phyloP scores from a whole-genome alignment of 2,113 vertebrate genomes.

The Mobula hypostoma region DNA sequence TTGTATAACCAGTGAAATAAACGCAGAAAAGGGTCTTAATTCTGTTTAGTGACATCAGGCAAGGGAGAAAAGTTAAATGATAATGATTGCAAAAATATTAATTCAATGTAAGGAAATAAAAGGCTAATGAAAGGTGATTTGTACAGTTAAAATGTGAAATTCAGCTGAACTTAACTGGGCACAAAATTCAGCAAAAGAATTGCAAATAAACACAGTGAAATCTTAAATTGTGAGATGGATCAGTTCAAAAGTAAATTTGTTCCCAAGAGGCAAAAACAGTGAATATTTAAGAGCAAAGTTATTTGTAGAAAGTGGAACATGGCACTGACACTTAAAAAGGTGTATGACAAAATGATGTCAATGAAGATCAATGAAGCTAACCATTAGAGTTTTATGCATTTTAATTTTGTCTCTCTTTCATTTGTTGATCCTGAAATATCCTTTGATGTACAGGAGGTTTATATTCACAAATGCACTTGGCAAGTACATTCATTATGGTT shows the following conservation, averaged over 20 bases:
- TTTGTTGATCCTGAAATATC: constrained; percentile 20
- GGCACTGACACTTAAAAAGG: not conserved
- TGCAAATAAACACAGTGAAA: not conserved
- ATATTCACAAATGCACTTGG: constrained; percentile 11
- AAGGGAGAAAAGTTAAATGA: not conserved
- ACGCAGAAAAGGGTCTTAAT: not conserved
- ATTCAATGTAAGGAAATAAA: not conserved
- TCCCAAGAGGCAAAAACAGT: not conserved
- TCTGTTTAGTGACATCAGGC: not conserved
- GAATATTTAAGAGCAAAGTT: not conserved
- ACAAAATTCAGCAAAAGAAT: not conserved
- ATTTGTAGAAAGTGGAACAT: not conserved
- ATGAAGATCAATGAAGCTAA: not conserved
- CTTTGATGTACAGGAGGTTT: not conserved
- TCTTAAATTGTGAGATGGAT: not conserved
- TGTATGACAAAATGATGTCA: not conserved
- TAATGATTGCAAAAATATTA: not conserved
- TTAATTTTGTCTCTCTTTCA: constrained; percentile 10
- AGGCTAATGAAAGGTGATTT: not conserved
- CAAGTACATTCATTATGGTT: constrained; percentile 21
- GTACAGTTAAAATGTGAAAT: not conserved
- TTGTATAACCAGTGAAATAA: not conserved
- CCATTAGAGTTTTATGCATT: not conserved
- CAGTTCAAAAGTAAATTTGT: not conserved
- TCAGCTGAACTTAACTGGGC: not conserved